A percentile compares a stretch with the other conserved stretches of the same genome.
Conservation (phyloP, 2,888 invertebrate species). For the Scrobipalpa costella region DNA sequence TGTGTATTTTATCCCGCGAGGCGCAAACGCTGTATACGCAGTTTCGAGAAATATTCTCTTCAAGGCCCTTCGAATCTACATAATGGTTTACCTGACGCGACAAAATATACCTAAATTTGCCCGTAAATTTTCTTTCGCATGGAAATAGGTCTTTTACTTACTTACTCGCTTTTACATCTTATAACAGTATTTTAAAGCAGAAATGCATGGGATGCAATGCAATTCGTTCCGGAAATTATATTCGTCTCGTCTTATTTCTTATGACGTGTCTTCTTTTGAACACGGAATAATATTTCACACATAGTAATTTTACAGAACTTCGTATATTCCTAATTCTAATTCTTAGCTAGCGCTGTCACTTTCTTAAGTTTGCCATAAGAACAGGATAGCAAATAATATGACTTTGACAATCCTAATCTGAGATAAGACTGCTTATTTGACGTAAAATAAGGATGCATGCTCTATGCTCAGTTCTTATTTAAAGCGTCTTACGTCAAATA, state of each 20-base stretch:
- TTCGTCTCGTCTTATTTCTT: too few species aligned
- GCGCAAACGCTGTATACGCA: slow-evolving; percentile 37
- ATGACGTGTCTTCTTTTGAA: background rate
- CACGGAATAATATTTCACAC: background rate
- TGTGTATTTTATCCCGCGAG: slow-evolving; percentile 53
- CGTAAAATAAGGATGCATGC: too few species aligned
- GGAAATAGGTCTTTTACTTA: slow-evolving; percentile 2
- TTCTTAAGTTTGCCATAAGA: too few species aligned
- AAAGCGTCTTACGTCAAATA: too few species aligned
- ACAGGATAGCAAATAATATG: too few species aligned
- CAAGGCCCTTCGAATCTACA: slow-evolving; percentile 22
- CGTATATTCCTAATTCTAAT: too few species aligned
- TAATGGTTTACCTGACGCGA: slow-evolving; percentile 20
- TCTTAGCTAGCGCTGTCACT: too few species aligned
- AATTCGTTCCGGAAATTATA: background rate
- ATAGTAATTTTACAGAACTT: background rate
- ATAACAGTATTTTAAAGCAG: background rate
- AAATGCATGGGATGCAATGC: background rate
- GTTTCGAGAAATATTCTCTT: slow-evolving; percentile 29
- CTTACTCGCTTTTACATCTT: background rate
- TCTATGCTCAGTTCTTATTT: too few species aligned
- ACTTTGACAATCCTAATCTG: too few species aligned
- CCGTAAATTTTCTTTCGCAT: slow-evolving; percentile 9
- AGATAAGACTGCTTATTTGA: too few species aligned
- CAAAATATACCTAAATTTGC: slow-evolving; percentile 15